Evolutionary conservation across 2,888 invertebrate species (phyloP), one percentile per base, ranked within the genome.

Genomic region (Caenorhabditis afra): DNA sequence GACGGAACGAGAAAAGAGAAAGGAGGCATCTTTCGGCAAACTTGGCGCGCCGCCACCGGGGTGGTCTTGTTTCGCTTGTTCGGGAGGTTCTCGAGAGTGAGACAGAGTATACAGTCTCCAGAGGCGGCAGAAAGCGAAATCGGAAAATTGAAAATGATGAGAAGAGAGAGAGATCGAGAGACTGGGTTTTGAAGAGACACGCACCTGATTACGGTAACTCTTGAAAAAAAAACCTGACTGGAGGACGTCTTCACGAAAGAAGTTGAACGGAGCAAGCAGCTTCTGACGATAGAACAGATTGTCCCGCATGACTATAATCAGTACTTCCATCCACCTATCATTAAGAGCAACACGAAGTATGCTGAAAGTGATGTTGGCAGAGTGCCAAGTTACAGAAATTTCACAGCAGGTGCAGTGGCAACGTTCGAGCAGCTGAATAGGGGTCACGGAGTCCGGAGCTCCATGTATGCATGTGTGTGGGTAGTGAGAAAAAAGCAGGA

Each of bases 381-480:
- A 1, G 20, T 41, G 64, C 64, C 73, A 73, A 58, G 11, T 29
- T 4, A 2, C 35, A n/a, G n/a, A n/a, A n/a, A 35, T 37, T 47
- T 22, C 5, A 10, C 18, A 20, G 44, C 71, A 64, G 71, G 62
- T 71, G 71, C 8, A 55, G 29, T 49, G 37, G 73, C 57, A 73
- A 73, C 73, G 73, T 73, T 73, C 73, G 64, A 73, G 73, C 64
- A 73, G 73, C 73, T 64, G 73, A 64, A 71, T 62, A 37, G 71
- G 16, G 57, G 44, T 57, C 47, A 68, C 47, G 18, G 45, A 62
- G 55, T 52, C 59, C 45, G 22, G 37, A 47, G 47, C 37, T 53
- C 55, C 62, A 65, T 74, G 62, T 58, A 76, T 67, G 76, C 53
- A 68, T 61, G 64, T 61, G 50, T 29, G 29, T 47, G 62, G 50